Evolutionary conservation across 1,140 invertebrate species (phyloP).

Genomic region (Drosophila pandora): DNA sequence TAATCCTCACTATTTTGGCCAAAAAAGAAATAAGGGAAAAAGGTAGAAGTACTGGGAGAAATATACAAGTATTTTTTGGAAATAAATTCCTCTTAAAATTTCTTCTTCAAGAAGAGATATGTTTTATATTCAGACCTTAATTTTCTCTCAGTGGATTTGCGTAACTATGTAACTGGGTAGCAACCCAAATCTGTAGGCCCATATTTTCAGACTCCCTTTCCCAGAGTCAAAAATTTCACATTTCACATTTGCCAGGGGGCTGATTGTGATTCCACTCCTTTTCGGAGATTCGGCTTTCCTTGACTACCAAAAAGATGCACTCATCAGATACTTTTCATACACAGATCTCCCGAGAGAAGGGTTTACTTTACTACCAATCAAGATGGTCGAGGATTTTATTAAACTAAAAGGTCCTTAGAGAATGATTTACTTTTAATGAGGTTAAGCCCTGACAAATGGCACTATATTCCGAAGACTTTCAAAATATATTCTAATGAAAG

Average conservation of each 20-base stretch:
- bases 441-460: slow-evolving; percentile 31
- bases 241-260: slow-evolving; percentile 37
- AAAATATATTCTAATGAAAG: slow-evolving; percentile 18
- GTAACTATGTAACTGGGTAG: slow-evolving; percentile 27
- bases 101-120: neutral
- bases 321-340: slow-evolving; percentile 15
- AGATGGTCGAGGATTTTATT: slow-evolving; percentile 8
- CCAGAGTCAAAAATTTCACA: slow-evolving; percentile 34
- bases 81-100: neutral
- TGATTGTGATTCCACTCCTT: neutral
- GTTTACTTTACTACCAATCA: slow-evolving; percentile 24
- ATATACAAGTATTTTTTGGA: neutral
- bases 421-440: slow-evolving; percentile 30
- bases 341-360: slow-evolving; percentile 10
- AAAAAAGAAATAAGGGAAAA: slow-evolving; percentile 27
- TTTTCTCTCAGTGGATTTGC: slow-evolving; percentile 5
- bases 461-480: slow-evolving; percentile 19
- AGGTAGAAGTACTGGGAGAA: slow-evolving; percentile 22
- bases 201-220: slow-evolving; percentile 6
- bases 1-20: slow-evolving; percentile 70
- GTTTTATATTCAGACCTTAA: too few species aligned
- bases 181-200: slow-evolving; percentile 21
- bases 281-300: slow-evolving; percentile 11
- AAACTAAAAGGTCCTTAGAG: slow-evolving; percentile 30
- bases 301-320: slow-evolving; percentile 25